Evolutionary conservation across 2,797 vertebrate genomes (phyloP), one percentile per base, ranked within the genome.

Genomic region (Hippopotamyrus pictus): DNA sequence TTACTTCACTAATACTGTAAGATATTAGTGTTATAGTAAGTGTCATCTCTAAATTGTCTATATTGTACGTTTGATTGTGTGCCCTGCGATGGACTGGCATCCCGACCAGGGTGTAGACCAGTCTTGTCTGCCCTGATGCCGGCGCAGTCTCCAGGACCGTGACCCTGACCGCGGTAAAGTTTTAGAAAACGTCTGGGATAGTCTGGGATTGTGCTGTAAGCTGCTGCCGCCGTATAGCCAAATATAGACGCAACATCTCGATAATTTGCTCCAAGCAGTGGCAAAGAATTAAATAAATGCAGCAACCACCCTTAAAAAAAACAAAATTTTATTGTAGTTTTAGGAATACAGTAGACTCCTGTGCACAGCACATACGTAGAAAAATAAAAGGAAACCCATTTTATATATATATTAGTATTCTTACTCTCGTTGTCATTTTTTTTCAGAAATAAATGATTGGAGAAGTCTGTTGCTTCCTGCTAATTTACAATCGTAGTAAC

Each of bases 301-400:
- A 89, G 89, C 83, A 37, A 91, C 92, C 90, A 86, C 62, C 92
- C 94, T 95, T 97, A 97, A 94, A 97, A 57, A 97, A 95, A 96
- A 97, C 95, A 91, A 92, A 94, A 91, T 94, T 97, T 97, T 96
- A 95, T 96, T 96, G 93, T 94, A 91, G 95, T 96, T 96, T 96
- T 93, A 96, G 93, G 93, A 97, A 97, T 97, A 97, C 96, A 96
- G 95, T 96, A 93, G 95, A 97, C 94, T 96, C 96, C 96, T 98
- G 98, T 99, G 98, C 98, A 95, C 97, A 98, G 98, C 98, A 99
- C 97, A 97, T 97, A 97, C 96, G 95, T 97, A 97, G 94, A 97
- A 97, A 97, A 98, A 97, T 97, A 97, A 96, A 97, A 97, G 96
- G 95, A 95, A 97, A 96, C 95, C 95, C 96, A 97, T 96, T 96